Evolutionary conservation across 2,888 invertebrate genomes (phyloP).

Genomic region (Macrophya alboannulata): DNA sequence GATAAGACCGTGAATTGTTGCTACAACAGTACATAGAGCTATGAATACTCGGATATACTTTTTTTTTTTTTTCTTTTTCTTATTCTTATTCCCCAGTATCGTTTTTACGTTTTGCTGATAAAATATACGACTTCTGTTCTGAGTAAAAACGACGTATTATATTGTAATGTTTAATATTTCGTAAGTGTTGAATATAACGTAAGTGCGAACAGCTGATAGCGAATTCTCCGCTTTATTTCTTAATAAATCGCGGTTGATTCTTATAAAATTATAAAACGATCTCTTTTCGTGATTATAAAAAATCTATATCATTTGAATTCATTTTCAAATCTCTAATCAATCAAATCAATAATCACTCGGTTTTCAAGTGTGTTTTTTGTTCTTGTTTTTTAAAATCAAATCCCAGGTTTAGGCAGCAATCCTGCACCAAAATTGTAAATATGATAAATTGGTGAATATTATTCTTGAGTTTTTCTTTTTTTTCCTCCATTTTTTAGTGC

Average conservation of each 20-base stretch:
- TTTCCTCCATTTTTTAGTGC: background rate
- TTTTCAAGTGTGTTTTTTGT: background rate
- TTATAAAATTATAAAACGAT: background rate
- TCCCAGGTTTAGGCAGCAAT: too few species aligned
- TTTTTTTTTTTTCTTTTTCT: background rate
- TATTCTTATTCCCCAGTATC: too few species aligned
- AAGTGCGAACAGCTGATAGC: background rate
- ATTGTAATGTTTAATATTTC: background rate
- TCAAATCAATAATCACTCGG: background rate
- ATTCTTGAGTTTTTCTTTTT: background rate
- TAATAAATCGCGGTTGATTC: background rate
- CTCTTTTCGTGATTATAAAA: background rate
- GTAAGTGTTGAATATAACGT: too few species aligned
- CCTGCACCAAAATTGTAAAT: too few species aligned
- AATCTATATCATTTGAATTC: background rate
- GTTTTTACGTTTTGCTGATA: background rate
- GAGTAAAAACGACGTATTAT: background rate
- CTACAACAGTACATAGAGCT: background rate
- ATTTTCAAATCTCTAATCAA: background rate
- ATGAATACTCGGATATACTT: background rate
- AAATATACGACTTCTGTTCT: background rate
- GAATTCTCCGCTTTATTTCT: background rate
- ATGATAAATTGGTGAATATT: too few species aligned
- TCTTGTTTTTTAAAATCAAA: background rate
- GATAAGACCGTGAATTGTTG: too few species aligned